Base-by-base conservation (phyloP, 1,140 invertebrate species). In the Lucilia sericata region DNA sequence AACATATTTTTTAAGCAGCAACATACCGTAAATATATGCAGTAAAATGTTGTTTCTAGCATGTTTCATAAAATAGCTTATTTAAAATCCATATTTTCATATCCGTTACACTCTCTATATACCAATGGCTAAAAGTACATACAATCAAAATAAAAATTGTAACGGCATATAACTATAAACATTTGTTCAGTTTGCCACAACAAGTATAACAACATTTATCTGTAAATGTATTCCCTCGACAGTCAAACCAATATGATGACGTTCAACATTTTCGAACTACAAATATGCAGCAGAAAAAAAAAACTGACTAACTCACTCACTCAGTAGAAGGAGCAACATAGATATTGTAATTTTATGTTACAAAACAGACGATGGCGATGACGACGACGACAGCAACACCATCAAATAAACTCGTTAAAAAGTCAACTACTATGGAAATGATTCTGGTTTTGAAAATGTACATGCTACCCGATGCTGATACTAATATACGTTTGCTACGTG, bases 351-450 rank as follows among this genome's bases (percentile, higher is more conserved):
- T 19, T 70, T 70, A 70, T 70, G 65, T 25, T 70, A 21, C 65
- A 70, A 42, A 42, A 60, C 55, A 60, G 55, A 14, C 7, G 55
- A 60, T n/a, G 55, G 14, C 14, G 55, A 60, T n/a, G 55, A 60
- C 17, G 14, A 17, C n/a, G 55, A 60, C 55, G n/a, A 70, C 65
- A 21, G 51, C 13, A 19, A 21, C 9, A 70, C 65, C n/a, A 60
- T n/a, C 55, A 70, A 21, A 70, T 12, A 19, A 12, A 70, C 65
- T 70, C 65, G 65, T 25, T 70, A 19, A 70, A 70, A 70, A 70
- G 65, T n/a, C 65, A 70, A 70, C 65, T 70, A 70, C 65, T 70
- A 12, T 70, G 65, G 65, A 70, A 70, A 21, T 70, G 9, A 70
- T 70, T 70, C 65, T 70, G 65, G 65, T 70, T 70, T 70, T 70